Base-by-base conservation (phyloP, 1,140 invertebrate genomes). In the Tetramorium alpestre region DNA sequence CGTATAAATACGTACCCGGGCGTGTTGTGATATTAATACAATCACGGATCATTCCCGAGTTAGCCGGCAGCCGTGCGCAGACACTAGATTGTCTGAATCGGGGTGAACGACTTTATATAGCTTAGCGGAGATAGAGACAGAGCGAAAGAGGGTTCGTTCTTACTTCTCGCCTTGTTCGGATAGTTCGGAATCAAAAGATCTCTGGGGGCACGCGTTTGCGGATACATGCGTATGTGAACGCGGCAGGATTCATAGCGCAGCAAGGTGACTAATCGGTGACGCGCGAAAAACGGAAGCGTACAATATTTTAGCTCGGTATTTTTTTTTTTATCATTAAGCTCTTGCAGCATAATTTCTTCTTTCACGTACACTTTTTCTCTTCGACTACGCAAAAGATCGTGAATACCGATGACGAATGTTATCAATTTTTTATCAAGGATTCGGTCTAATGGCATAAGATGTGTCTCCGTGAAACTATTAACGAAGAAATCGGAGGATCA, bases 61-160 rank as follows among this genome's bases (percentile, higher is more conserved):
- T 94, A 94, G 85, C 90, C 90, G 89, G 91, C 93, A 92, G 93
- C 92, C 94, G 94, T 87, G 92, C 92, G 93, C 94, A 95, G 94
- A 95, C 94, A 94, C 93, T 95, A 95, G 94, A 95, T 95, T 95
- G 95, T 95, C 95, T 95, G 94, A 95, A 95, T 95, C 95, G 95
- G 95, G 95, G 95, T 95, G 95, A 95, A 95, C 94, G 95, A 95
- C 95, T 95, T 95, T 95, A 95, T 95, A 95, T 95, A 95, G 94
- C 93, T 93, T 94, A 93, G 81, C 38, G 77, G 85, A 86, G 77
- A 84, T 87, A 91, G 91, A 92, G 92, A 91, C 87, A 69, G 86
- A 86, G 88, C 72, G 78, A 91, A 84, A 54, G 84, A 88, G 90
- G 84, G 80, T 62, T 84, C 72, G 64, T 89, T 76, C 86, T 85